Conservation (phyloP, 1,140 invertebrate species). For the Cryptotermes secundus region DNA sequence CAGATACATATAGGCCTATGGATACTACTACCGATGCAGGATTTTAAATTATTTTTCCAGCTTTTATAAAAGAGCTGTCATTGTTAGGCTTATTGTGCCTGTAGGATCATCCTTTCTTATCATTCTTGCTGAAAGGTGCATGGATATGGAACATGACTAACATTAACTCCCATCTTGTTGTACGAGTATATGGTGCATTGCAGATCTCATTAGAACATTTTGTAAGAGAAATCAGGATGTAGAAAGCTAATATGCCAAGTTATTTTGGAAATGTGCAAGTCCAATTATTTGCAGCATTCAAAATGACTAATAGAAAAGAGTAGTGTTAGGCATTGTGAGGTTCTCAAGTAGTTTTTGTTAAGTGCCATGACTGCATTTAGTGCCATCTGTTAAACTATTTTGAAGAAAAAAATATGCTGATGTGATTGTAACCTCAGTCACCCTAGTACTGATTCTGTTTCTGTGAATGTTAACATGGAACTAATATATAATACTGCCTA, state of each 20-base stretch:
- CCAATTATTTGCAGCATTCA: slow-evolving; percentile 21
- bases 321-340: slow-evolving; percentile 32
- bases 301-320: slow-evolving; percentile 23
- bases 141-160: slow-evolving; percentile 1
- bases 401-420: slow-evolving; percentile 33
- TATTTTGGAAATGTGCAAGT: slow-evolving; percentile 29
- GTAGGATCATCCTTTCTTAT: slow-evolving; percentile 20
- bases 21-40: slow-evolving; percentile 21
- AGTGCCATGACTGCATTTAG: slow-evolving; percentile 32
- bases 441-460: slow-evolving; percentile 33
- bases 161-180: slow-evolving; percentile 21
- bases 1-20: neutral
- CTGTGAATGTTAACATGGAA: slow-evolving; percentile 32
- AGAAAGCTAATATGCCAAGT: slow-evolving; percentile 30
- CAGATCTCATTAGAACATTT: slow-evolving; percentile 32
- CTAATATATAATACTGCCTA: slow-evolving; percentile 35
- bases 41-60: slow-evolving; percentile 32
- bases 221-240: slow-evolving; percentile 29
- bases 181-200: slow-evolving; percentile 28
- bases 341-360: slow-evolving; percentile 25
- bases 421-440: slow-evolving; percentile 30
- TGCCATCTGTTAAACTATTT: slow-evolving; percentile 34
- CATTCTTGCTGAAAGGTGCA: neutral
- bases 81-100: slow-evolving; percentile 34
- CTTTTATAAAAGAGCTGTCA: slow-evolving; percentile 25